Evolutionary conservation across 2,797 vertebrate species (phyloP).

Genomic region (Crenuchus spilurus): DNA sequence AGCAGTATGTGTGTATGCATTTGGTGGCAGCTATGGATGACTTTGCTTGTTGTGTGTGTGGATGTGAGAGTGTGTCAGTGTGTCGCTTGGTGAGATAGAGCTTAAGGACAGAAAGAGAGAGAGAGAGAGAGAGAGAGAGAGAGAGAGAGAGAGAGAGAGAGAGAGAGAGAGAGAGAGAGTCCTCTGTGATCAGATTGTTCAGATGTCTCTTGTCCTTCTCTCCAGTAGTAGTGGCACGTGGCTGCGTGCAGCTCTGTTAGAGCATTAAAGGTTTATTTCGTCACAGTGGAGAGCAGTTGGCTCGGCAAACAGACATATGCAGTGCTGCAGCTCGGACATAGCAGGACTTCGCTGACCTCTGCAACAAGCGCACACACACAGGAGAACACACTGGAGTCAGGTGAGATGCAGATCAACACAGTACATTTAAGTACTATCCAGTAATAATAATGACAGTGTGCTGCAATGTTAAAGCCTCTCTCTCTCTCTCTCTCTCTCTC

Average conservation of each 20-base stretch:
- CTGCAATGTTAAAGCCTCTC: too few species aligned
- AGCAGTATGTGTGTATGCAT: conserved; percentile 23
- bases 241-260: conserved; percentile 65
- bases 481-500: conserved; percentile 19
- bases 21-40: conserved; percentile 6
- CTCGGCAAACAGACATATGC: conserved; percentile 17
- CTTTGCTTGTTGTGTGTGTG: conserved; percentile 10
- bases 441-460: neutral
- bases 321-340: neutral
- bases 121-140: conserved; percentile 20
- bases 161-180: conserved; percentile 21
- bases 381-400: conserved; percentile 6
- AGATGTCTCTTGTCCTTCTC: conserved; percentile 56
- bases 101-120: conserved; percentile 32
- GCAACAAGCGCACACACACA: conserved; percentile 4
- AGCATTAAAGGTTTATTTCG: conserved; percentile 62
- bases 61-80: conserved; percentile 21
- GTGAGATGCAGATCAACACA: conserved; percentile 22
- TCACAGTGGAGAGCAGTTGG: conserved; percentile 51
- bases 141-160: conserved; percentile 5
- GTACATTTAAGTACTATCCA: neutral
- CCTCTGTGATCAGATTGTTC: conserved; percentile 53
- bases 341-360: conserved; percentile 16
- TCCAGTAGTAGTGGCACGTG: conserved; percentile 58
- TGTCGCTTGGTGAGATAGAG: conserved; percentile 13